Conservation (phyloP, 2,888 invertebrate species). For the Coleophora deauratella region DNA sequence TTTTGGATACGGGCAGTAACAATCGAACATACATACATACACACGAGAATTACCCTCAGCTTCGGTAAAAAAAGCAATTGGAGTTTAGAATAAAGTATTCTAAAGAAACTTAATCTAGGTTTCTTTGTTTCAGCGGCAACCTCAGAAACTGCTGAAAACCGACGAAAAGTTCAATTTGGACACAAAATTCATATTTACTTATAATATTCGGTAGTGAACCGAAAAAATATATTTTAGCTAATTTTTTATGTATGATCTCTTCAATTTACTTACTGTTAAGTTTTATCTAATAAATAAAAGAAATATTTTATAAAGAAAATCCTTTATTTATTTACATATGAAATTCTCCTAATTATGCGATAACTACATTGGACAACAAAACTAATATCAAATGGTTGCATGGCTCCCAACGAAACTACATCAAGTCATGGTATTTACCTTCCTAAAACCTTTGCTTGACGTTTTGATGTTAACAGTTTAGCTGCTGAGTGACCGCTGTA, state of each 20-base stretch:
- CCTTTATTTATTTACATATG: conserved; percentile 72
- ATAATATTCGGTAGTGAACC: conserved; percentile 4
- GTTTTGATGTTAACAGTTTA: no score
- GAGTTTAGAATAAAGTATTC: no score
- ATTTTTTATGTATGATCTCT: not conserved
- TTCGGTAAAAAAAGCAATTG: no score
- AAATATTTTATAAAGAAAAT: conserved; percentile 50
- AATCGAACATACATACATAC: no score
- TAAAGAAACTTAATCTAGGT: not conserved
- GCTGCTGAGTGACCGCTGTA: no score
- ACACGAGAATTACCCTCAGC: no score
- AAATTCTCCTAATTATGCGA: conserved; percentile 66
- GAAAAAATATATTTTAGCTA: no score
- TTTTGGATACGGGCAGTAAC: no score
- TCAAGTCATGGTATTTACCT: not conserved
- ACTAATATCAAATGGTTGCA: conserved; percentile 59
- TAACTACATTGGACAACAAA: conserved; percentile 68
- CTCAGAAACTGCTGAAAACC: conserved; percentile 19
- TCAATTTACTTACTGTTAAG: not conserved
- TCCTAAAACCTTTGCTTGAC: not conserved
- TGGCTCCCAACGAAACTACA: conserved; percentile 25
- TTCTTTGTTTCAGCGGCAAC: conserved; percentile 28
- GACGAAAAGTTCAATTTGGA: conserved; percentile 24
- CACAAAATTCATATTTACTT: conserved; percentile 27
- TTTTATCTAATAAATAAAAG: conserved; percentile 27